Conservation (phyloP, 2,113 vertebrate species). For the Brachypodius melanocephalos region DNA sequence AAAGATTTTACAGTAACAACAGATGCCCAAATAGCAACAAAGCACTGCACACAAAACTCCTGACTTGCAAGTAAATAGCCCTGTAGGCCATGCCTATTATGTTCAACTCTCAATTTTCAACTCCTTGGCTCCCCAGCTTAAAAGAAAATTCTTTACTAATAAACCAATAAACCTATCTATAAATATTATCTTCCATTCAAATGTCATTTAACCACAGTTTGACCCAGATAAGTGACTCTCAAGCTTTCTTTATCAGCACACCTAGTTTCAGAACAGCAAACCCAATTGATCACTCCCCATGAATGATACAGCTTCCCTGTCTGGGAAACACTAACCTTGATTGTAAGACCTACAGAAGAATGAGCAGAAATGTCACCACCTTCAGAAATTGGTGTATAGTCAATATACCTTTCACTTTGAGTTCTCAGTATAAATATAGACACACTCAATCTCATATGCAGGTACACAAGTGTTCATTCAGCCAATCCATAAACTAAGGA, state of each 20-base stretch:
- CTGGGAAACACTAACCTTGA: background rate
- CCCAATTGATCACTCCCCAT: background rate
- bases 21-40: conserved; percentile 9
- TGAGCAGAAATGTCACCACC: background rate
- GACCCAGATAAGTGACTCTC: background rate
- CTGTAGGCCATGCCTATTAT: background rate
- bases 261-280: background rate
- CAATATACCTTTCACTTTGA: background rate
- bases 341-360: background rate
- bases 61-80: background rate
- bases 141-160: background rate
- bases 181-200: background rate
- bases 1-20: conserved; percentile 21
- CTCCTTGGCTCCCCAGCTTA: background rate
- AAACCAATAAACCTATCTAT: background rate
- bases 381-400: background rate
- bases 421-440: background rate
- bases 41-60: background rate
- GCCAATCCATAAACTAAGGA: background rate
- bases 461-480: background rate
- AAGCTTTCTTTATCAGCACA: background rate
- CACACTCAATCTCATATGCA: background rate
- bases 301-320: background rate
- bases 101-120: background rate
- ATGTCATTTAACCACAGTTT: background rate